These are phyloP conservation scores for Aphis craccivora DNA, from an alignment of 1,140 invertebrate genomes.

Conservation along the genomic window DNA sequence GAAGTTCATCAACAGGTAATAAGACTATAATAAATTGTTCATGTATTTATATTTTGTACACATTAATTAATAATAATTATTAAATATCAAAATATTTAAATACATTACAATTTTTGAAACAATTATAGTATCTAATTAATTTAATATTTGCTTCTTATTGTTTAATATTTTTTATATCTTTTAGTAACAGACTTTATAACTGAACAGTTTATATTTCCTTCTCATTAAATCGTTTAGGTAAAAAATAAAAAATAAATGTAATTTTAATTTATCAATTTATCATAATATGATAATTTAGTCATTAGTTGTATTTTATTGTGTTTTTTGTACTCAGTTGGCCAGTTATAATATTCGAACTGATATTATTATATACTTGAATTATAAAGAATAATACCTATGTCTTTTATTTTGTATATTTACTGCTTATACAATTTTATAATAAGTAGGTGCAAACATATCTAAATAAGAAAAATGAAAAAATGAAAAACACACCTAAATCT, in stretches of 20 bases:
- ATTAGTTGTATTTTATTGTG: background rate
- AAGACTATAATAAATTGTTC: background rate
- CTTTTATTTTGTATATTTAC: background rate
- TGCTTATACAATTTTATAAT: background rate
- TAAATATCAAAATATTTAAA: background rate
- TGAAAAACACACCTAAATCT: background rate
- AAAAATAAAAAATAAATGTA: background rate
- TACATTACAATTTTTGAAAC: background rate
- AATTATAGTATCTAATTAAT: background rate
- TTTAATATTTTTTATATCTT: background rate
- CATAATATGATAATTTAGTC: background rate
- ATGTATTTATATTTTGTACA: background rate
- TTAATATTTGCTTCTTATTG: background rate
- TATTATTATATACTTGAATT: background rate
- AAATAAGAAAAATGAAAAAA: background rate
- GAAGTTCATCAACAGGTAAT: background rate
- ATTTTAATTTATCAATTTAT: background rate
- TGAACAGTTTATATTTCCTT: background rate
- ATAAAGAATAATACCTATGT: background rate
- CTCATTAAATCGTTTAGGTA: background rate
- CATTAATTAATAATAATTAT: background rate
- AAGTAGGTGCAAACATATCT: background rate
- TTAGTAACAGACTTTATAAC: background rate
- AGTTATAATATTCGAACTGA: background rate
- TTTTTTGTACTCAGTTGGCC: background rate